phyloP scores from a whole-genome alignment of 2,797 vertebrate species.

The Chelmon rostratus region DNA sequence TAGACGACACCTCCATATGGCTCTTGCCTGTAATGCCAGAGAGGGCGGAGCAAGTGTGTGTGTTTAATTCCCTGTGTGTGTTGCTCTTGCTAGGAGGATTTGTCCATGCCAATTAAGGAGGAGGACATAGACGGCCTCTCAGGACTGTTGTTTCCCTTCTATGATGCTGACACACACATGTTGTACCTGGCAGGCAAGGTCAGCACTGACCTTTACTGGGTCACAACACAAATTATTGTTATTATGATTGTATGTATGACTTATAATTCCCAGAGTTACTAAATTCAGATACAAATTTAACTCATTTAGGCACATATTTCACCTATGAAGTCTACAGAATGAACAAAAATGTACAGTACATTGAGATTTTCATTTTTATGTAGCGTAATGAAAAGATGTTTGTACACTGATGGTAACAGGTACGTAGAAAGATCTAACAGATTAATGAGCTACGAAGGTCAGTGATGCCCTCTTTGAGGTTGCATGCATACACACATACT shows the following conservation, averaged over 20 bases:
- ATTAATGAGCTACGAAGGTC: neutral
- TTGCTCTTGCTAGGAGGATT: constrained; percentile 89
- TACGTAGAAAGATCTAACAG: neutral
- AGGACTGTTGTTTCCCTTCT: constrained; percentile 96
- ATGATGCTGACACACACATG: constrained; percentile 98
- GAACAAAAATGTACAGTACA: neutral
- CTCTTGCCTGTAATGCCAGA: constrained; percentile 12
- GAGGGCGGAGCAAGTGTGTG: constrained; percentile 35
- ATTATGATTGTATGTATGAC: neutral
- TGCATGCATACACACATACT: too few species aligned
- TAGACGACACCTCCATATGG: constrained; percentile 67
- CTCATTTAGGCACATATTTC: neutral
- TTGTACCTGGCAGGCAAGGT: constrained; percentile 98
- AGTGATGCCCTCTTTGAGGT: neutral
- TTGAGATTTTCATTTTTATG: neutral
- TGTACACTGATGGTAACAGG: constrained; percentile 1
- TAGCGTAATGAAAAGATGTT: neutral
- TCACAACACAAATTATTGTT: neutral
- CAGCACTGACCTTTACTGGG: constrained; percentile 10
- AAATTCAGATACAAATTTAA: neutral
- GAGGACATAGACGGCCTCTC: constrained; percentile 99
- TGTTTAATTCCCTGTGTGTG: constrained; percentile 36
- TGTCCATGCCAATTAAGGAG: constrained; percentile 94
- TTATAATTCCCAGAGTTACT: neutral
- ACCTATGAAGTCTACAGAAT: neutral